Conservation (phyloP, 2,888 invertebrate genomes). For the Hypercompe scribonia region DNA sequence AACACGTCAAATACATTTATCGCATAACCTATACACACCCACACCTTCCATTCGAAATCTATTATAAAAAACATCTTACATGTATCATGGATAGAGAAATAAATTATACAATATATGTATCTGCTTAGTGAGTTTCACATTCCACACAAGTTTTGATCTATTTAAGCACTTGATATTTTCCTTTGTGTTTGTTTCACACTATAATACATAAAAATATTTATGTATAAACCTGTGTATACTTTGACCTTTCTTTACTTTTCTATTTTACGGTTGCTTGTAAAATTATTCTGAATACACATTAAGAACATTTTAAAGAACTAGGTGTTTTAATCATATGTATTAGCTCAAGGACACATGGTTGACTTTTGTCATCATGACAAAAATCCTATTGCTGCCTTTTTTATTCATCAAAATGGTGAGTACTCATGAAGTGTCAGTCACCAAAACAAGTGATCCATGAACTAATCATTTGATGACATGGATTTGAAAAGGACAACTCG, state of each 20-base stretch:
- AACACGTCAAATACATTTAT: conserved; percentile 73
- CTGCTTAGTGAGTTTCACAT: conserved; percentile 23
- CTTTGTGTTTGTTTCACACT: conserved; percentile 22
- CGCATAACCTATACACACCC: conserved; percentile 18
- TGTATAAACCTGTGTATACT: conserved; percentile 5
- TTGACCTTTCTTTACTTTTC: neutral
- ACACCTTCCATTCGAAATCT: conserved; percentile 25
- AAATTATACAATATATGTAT: conserved; percentile 39
- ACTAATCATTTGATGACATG: no score
- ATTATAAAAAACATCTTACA: conserved; percentile 30
- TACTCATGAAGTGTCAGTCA: no score
- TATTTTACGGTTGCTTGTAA: neutral
- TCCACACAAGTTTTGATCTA: conserved; percentile 19
- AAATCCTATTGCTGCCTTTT: neutral
- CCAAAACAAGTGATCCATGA: no score
- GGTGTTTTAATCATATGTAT: neutral
- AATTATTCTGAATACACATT: neutral
- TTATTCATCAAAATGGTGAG: no score
- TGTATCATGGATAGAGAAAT: conserved; percentile 29
- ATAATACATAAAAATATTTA: conserved; percentile 21
- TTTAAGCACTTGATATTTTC: conserved; percentile 21
- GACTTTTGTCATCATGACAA: neutral
- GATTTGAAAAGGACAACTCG: no score
- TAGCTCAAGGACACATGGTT: neutral
- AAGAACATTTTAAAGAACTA: neutral